Conservation (phyloP, 2,888 invertebrate species). For the Empis livida region DNA sequence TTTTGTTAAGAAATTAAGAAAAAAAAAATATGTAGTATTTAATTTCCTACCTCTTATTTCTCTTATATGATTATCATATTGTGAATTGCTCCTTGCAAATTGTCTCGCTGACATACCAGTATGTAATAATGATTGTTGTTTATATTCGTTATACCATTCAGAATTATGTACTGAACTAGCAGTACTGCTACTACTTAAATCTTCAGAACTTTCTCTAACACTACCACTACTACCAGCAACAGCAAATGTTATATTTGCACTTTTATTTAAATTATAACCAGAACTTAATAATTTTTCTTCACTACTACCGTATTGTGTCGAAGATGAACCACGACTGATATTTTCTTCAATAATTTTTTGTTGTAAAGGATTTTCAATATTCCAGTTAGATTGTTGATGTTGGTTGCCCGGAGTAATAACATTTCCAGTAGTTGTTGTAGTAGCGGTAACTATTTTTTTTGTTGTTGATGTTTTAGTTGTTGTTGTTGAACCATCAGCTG, state of each 20-base stretch:
- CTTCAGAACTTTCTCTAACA: background rate
- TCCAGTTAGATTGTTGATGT: constrained; percentile 10
- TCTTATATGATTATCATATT: constrained; percentile 77
- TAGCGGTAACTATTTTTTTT: constrained; percentile 17
- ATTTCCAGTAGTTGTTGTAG: constrained; percentile 14
- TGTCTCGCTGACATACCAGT: constrained; percentile 3
- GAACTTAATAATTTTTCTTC: constrained; percentile 5
- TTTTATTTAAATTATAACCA: background rate
- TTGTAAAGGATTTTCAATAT: constrained; percentile 7
- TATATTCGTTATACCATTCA: constrained; percentile 47
- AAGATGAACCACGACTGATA: constrained; percentile 11
- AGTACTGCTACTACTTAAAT: background rate
- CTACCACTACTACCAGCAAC: background rate
- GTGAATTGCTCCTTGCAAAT: constrained; percentile 47
- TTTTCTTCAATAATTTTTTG: constrained; percentile 5
- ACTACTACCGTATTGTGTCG: constrained; percentile 5
- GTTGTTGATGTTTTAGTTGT: constrained; percentile 15
- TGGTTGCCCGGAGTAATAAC: constrained; percentile 15
- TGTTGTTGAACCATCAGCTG: constrained; percentile 8
- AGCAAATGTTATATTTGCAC: background rate
- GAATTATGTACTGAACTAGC: constrained; percentile 13
- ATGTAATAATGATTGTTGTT: constrained; percentile 24
- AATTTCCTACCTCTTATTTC: constrained; percentile 61
- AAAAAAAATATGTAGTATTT: too few species aligned
- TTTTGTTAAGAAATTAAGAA: too few species aligned